Conservation (phyloP, 2,113 vertebrate species). For the Bufo gargarizans region DNA sequence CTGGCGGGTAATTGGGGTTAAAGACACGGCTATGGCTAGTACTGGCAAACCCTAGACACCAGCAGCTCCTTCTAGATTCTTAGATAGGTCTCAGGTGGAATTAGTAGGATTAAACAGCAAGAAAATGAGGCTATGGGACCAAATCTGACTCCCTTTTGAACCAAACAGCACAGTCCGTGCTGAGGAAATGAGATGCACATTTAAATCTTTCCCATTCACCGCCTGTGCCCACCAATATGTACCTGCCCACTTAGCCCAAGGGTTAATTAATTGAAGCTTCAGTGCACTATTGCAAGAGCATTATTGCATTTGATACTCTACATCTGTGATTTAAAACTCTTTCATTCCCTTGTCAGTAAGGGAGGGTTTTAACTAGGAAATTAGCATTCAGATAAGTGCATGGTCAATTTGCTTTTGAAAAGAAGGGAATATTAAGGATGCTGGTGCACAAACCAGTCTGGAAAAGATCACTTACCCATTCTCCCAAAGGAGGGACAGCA, state of each 20-base stretch:
- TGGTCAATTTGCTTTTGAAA: constrained; percentile 86
- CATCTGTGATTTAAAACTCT: constrained; percentile 95
- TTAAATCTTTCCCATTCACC: constrained; percentile 93
- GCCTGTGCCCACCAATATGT: constrained; percentile 87
- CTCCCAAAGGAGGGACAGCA: constrained; percentile 62
- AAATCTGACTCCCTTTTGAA: constrained; percentile 89
- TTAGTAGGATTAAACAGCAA: constrained; percentile 88
- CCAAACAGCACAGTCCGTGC: constrained; percentile 84
- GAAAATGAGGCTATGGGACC: constrained; percentile 91
- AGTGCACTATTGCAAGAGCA: constrained; percentile 85
- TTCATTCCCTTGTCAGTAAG: constrained; percentile 83
- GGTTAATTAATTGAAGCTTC: constrained; percentile 96
- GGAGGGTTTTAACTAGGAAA: constrained; percentile 96
- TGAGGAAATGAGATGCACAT: constrained; percentile 98
- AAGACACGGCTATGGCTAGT: constrained; percentile 64
- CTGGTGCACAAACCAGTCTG: constrained; percentile 78
- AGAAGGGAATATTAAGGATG: constrained; percentile 86
- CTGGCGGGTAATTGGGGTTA: constrained; percentile 49
- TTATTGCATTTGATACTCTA: constrained; percentile 91
- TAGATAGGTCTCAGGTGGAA: constrained; percentile 83
- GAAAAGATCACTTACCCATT: constrained; percentile 69
- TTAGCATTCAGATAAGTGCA: constrained; percentile 99
- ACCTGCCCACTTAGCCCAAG: constrained; percentile 85
- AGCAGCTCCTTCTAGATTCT: constrained; percentile 81
- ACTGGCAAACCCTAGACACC: constrained; percentile 81